Evolutionary conservation across 2,797 vertebrate genomes (phyloP), one percentile per base, ranked within the genome.

Genomic region (Pelochelys cantorii): DNA sequence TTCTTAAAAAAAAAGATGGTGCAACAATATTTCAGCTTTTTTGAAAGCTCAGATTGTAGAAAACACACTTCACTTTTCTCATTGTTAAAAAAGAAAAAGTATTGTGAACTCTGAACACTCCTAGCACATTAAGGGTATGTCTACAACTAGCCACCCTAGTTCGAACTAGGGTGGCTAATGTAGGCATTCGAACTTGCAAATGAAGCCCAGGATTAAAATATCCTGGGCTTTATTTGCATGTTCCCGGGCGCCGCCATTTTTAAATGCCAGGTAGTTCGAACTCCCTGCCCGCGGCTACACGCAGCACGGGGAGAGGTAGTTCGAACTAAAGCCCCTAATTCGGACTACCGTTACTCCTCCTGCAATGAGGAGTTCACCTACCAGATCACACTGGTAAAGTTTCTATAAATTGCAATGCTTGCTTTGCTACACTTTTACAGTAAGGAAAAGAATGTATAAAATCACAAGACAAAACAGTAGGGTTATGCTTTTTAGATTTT

Each of bases 401-500:
- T 81, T n/a, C 60, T 20, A 60, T 0, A 57, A 52, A 79, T 86
- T n/a, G 5, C 20, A 57, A 93, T 90, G 27, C 68, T 85, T 54
- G 25, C 85, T 84, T 83, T 78, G 4, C 2, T 23, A 2, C 6
- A 79, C 89, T 90, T 75, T 81, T 25, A 52, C 17, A 85, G 78
- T 62, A 86, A 14, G 77, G 52, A 68, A 91, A 2, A 78, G 18
- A 81, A 88, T 18, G 81, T 37, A 55, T 83, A 94, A 79, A 93
- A 79, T 90, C 54, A 83, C 29, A 90, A n/a, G 81, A 89, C 37
- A 92, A 31, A 83, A 90, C 3, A 82, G 11, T 59, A 65, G 81
- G 90, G 86, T 86, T 75, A 93, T 54, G 75, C 55, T 29, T 95
- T 93, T 87, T 27, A 87, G 59, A 57, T 82, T 94, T 82, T 52